Evolutionary conservation across 2,888 invertebrate species (phyloP).

Genomic region (Caenorhabditis wallacei): DNA sequence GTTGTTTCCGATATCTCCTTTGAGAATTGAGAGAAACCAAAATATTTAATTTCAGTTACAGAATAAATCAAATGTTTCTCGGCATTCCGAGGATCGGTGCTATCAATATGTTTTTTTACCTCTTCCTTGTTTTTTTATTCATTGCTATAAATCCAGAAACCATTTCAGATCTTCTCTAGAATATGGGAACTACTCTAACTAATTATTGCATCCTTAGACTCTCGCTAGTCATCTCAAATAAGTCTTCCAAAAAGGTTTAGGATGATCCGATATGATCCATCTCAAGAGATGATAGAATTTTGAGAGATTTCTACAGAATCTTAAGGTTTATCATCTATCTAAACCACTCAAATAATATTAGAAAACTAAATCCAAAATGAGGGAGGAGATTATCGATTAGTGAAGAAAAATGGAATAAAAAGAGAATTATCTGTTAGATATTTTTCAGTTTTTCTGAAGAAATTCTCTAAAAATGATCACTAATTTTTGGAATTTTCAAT

Average conservation of each 20-base stretch:
- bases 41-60: too few relatives aligned
- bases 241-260: slow-evolving; percentile 29
- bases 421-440: neutral
- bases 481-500: slow-evolving; percentile 46
- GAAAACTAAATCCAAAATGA: slow-evolving; percentile 3
- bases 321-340: neutral
- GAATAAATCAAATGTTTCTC: too few relatives aligned
- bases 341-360: slow-evolving; percentile 5
- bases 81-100: too few relatives aligned
- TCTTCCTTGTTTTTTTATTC: too few relatives aligned
- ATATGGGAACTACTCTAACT: neutral
- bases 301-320: slow-evolving; percentile 8
- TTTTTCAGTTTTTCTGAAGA: neutral
- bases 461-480: slow-evolving; percentile 1
- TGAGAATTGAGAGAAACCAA: too few relatives aligned
- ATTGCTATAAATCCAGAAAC: neutral
- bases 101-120: too few relatives aligned
- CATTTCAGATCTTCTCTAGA: neutral
- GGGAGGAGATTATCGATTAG: slow-evolving; percentile 28
- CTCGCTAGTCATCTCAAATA: neutral
- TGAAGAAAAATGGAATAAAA: slow-evolving; percentile 5
- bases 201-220: too few relatives aligned
- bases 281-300: neutral
- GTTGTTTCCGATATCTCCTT: too few relatives aligned
- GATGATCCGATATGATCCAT: slow-evolving; percentile 8